phyloP scores from a whole-genome alignment of 2,888 invertebrate species.

The Micoletzkya japonica region DNA sequence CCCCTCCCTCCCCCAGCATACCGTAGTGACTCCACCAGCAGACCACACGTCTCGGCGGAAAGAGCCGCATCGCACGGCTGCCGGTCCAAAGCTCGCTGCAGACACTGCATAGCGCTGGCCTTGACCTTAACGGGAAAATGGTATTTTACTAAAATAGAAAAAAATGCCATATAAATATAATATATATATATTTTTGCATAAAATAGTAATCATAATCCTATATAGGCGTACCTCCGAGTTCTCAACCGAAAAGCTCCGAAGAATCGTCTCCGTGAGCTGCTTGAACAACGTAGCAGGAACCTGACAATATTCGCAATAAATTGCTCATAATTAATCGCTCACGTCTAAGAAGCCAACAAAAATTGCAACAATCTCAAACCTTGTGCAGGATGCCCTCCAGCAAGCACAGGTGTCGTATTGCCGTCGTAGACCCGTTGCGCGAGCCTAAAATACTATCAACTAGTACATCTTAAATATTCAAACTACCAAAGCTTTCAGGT shows the following conservation, averaged over 20 bases:
- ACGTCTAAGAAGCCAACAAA: background rate
- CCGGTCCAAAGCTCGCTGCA: conserved; percentile 49
- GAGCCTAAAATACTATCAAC: conserved; percentile 31
- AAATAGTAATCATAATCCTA: background rate
- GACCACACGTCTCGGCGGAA: conserved; percentile 46
- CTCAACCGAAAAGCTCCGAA: conserved; percentile 45
- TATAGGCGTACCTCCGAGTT: conserved; percentile 42
- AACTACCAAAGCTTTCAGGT: background rate
- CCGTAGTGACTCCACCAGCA: conserved; percentile 46
- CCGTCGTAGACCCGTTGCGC: conserved; percentile 38
- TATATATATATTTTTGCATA: background rate
- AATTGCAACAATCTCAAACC: background rate
- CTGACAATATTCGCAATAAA: background rate
- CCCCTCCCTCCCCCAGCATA: too few species aligned
- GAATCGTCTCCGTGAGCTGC: conserved; percentile 46
- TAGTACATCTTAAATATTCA: background rate
- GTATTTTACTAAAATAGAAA: background rate
- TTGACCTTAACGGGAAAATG: conserved; percentile 38
- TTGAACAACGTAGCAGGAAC: conserved; percentile 52
- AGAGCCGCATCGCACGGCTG: conserved; percentile 54
- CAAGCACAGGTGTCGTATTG: conserved; percentile 52
- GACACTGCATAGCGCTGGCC: conserved; percentile 55
- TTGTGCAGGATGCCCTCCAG: conserved; percentile 59
- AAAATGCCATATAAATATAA: background rate
- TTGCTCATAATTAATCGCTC: too few species aligned